A percentile compares a stretch with the other conserved stretches of the same genome.
phyloP scores from a whole-genome alignment of 2,113 vertebrate species.

The Hepsetus odoe region DNA sequence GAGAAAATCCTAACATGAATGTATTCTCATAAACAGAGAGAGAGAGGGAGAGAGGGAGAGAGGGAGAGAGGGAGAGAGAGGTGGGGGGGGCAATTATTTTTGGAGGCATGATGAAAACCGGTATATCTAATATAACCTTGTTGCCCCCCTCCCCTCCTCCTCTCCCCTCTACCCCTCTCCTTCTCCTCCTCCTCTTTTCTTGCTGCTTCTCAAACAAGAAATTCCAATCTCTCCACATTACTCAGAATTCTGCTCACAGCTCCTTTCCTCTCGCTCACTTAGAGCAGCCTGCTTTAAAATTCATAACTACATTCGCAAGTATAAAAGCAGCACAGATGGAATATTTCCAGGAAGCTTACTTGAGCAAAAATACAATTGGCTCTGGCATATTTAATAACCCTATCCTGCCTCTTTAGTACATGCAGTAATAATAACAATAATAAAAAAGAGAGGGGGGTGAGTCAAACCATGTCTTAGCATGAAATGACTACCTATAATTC shows the following conservation, averaged over 20 bases:
- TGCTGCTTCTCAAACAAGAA: slow-evolving; percentile 70
- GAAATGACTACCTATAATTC: slow-evolving; percentile 77
- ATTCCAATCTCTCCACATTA: slow-evolving; percentile 72
- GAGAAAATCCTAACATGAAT: slow-evolving; percentile 47
- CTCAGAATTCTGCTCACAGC: slow-evolving; percentile 80
- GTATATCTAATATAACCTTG: slow-evolving; percentile 54
- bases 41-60: slow-evolving; percentile 3
- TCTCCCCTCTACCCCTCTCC: slow-evolving; percentile 24
- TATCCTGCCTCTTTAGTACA: slow-evolving; percentile 77
- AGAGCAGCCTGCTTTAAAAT: slow-evolving; percentile 84
- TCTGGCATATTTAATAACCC: slow-evolving; percentile 83
- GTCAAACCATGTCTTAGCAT: slow-evolving; percentile 68
- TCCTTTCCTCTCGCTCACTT: slow-evolving; percentile 72
- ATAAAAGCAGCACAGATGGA: slow-evolving; percentile 81
- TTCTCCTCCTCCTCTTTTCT: slow-evolving; percentile 53
- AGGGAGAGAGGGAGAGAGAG: too few species aligned
- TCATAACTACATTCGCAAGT: slow-evolving; percentile 85
- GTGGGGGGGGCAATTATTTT: slow-evolving; percentile 38
- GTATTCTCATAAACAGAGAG: slow-evolving; percentile 38
- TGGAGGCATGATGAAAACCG: slow-evolving; percentile 54
- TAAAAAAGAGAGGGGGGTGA: slow-evolving; percentile 47
- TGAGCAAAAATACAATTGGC: slow-evolving; percentile 81
- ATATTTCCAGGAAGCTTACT: slow-evolving; percentile 83
- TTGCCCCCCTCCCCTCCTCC: slow-evolving; percentile 36
- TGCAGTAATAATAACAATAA: slow-evolving; percentile 75